Evolutionary conservation across 2,113 vertebrate genomes (phyloP).

Genomic region (Aix galericulata): DNA sequence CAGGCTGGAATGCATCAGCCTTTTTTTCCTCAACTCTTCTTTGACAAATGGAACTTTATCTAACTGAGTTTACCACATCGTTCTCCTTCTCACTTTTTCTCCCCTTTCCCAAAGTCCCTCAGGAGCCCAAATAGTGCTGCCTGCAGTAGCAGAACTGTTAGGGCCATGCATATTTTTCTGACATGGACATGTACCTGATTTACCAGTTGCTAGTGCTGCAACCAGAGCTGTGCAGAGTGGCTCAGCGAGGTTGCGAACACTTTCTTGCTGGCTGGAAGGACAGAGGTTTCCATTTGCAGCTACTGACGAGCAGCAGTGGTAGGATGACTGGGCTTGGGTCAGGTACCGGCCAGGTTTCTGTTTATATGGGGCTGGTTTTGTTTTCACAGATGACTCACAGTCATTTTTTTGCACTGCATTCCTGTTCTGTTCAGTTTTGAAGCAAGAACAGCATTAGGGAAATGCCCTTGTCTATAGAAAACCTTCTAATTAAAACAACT

Average conservation of each 20-base stretch:
- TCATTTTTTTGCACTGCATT: neutral
- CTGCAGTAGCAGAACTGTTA: neutral
- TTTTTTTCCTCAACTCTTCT: neutral
- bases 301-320: neutral
- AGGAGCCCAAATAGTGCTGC: neutral
- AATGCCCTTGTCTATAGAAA: conserved; percentile 15
- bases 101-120: neutral
- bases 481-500: conserved; percentile 47
- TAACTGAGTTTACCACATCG: neutral
- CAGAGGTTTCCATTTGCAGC: neutral
- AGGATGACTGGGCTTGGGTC: neutral
- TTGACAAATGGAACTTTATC: conserved; percentile 54
- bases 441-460: neutral
- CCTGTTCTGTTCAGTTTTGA: neutral
- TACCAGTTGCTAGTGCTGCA: neutral
- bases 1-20: conserved; percentile 45
- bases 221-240: neutral
- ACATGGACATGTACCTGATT: neutral
- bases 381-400: neutral
- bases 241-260: neutral
- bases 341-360: neutral
- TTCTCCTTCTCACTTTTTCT: neutral
- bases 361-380: neutral
- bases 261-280: neutral
- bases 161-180: neutral